A percentile compares a stretch with the other conserved stretches of the same genome.
phyloP scores from a whole-genome alignment of 2,113 vertebrate genomes.

The Anthoscopus minutus region DNA sequence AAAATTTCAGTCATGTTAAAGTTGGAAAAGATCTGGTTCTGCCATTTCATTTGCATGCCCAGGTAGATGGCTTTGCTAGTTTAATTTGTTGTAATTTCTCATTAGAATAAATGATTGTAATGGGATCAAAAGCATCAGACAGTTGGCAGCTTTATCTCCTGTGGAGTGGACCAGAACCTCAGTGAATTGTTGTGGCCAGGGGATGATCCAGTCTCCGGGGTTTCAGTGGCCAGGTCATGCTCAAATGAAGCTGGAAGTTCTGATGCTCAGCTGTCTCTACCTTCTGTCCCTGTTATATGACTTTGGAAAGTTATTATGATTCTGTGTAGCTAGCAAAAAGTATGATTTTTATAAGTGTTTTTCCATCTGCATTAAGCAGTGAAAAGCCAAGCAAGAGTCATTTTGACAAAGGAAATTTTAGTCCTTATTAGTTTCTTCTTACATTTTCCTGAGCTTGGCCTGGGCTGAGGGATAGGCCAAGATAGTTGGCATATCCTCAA shows the following conservation, averaged over 20 bases:
- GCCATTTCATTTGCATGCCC: conserved; percentile 25
- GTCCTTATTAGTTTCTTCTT: background rate
- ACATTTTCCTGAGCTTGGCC: background rate
- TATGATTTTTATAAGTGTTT: background rate
- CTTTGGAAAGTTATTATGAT: background rate
- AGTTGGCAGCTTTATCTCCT: conserved; percentile 31
- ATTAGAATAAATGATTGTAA: conserved; percentile 19
- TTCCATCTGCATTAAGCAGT: background rate
- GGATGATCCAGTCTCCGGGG: background rate
- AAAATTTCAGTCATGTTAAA: background rate
- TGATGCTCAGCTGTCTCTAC: background rate
- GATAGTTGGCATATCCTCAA: background rate
- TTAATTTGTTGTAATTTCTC: conserved; percentile 57
- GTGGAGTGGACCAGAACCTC: too few relatives aligned
- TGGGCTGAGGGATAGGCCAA: background rate
- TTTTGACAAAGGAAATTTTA: background rate
- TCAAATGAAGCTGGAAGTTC: background rate
- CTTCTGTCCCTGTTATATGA: background rate
- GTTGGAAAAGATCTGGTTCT: background rate
- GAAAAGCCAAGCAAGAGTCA: background rate
- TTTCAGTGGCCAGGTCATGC: background rate
- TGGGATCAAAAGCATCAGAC: conserved; percentile 47
- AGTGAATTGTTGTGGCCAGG: background rate
- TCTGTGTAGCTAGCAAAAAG: background rate
- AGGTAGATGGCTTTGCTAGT: conserved; percentile 33